phyloP scores from a whole-genome alignment of 1,140 invertebrate species.

The Ceratina australensis region DNA sequence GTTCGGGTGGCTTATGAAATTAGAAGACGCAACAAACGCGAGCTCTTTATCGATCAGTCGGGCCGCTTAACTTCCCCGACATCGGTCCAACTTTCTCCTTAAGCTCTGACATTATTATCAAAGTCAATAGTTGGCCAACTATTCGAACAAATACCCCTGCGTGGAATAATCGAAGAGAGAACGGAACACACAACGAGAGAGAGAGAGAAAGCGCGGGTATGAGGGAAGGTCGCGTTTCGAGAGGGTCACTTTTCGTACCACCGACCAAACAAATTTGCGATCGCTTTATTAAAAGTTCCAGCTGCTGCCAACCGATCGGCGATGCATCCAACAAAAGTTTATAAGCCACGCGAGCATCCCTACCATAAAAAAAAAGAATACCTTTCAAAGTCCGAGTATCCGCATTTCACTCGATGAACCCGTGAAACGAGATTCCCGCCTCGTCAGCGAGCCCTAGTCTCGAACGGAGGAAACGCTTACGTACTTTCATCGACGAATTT shows the following conservation, averaged over 20 bases:
- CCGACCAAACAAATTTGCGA: conserved; percentile 48
- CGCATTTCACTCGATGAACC: neutral
- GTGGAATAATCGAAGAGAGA: conserved; percentile 20
- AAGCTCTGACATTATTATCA: conserved; percentile 43
- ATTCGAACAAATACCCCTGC: conserved; percentile 29
- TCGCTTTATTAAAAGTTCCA: conserved; percentile 67
- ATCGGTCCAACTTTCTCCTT: conserved; percentile 23
- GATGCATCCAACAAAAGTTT: conserved; percentile 51
- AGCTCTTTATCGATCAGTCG: conserved; percentile 34
- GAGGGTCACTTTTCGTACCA: conserved; percentile 20
- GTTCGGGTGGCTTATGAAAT: neutral
- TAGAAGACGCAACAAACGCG: conserved; percentile 6
- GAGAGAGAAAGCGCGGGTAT: neutral
- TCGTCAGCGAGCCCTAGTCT: too few species aligned
- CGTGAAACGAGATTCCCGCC: neutral
- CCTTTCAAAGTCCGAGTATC: too few species aligned
- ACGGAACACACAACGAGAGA: neutral
- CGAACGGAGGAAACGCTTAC: too few species aligned
- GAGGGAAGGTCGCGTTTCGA: neutral
- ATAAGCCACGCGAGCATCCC: conserved; percentile 40
- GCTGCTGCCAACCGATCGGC: conserved; percentile 46
- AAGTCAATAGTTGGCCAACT: conserved; percentile 47
- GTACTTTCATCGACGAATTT: conserved; percentile 16
- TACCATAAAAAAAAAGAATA: neutral
- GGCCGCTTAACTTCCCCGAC: conserved; percentile 27